Base-by-base conservation (phyloP, 2,888 invertebrate genomes). In the Diaprepes abbreviatus region DNA sequence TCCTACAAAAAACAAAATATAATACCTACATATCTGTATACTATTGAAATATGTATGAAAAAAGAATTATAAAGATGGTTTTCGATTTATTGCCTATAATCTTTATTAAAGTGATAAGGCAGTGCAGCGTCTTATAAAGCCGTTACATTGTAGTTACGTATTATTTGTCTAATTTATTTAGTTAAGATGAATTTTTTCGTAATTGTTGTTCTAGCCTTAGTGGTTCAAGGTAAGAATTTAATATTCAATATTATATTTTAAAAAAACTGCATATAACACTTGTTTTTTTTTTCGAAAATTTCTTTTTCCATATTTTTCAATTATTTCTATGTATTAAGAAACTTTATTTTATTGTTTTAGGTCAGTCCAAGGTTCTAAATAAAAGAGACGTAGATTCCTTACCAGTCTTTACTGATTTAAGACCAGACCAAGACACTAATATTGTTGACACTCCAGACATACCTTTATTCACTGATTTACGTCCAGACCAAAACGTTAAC, bases 171-270 rank as follows among this genome's bases (percentile, higher is more conserved):
- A 4, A 5, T 24, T 24, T 24, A 24, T 43, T 1, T 43, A 21
- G 14, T 19, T 7, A 48, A 21, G n/a, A 60, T 60, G 60, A 60
- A 60, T 60, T 12, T 48, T 60, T 21, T 54, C 5, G 24, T 55
- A 57, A 55, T 70, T 62, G 48, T 70, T 7, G 66, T 60, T 43
- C 48, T 66, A 12, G 62, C 55, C 14, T 40, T 70, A 50, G 50
- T 50, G 14, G 28, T 36, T 33, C 70, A 70, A 50, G 70, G 70
- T 70, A 66, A 58, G 68, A 58, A 28, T 17, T 21, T 12, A n/a
- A n/a, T n/a, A n/a, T n/a, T n/a, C n/a, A n/a, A n/a, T n/a, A n/a
- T n/a, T n/a, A n/a, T n/a, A n/a, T n/a, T n/a, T n/a, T n/a, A n/a
- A n/a, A n/a, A n/a, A n/a, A n/a, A n/a, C n/a, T n/a, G n/a, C n/a